Conservation (phyloP, 2,888 invertebrate genomes). For the Hirtodrosophila trivittata region DNA sequence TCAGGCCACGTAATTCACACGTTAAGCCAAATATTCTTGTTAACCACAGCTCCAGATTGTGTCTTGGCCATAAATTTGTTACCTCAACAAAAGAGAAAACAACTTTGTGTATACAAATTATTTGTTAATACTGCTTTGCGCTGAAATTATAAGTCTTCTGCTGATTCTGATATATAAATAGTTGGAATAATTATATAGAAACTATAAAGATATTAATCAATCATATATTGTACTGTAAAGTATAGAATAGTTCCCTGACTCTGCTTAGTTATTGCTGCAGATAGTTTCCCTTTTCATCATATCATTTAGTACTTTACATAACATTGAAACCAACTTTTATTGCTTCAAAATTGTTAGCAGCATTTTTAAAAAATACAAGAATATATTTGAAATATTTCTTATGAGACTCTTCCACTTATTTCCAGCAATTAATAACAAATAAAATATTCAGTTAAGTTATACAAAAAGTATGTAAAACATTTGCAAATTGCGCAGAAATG, state of each 20-base stretch:
- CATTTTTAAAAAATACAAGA: background rate
- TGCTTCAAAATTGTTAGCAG: background rate
- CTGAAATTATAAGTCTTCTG: no score
- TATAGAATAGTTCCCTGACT: no score
- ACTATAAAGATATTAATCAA: no score
- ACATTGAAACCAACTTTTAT: no score
- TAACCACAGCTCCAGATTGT: slow-evolving; percentile 35
- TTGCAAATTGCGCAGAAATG: slow-evolving; percentile 30
- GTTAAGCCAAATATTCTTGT: slow-evolving; percentile 71
- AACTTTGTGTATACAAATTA: no score
- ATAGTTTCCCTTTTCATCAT: no score
- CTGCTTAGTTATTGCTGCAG: no score
- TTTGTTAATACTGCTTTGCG: no score
- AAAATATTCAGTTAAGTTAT: slow-evolving; percentile 9
- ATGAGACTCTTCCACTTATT: background rate
- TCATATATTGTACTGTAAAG: no score
- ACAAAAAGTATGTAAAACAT: slow-evolving; percentile 17
- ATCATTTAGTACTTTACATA: no score
- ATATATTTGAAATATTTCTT: background rate
- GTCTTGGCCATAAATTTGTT: slow-evolving; percentile 25
- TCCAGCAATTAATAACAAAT: slow-evolving; percentile 51
- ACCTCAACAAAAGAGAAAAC: slow-evolving; percentile 14
- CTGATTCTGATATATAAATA: no score
- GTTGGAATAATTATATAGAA: no score
- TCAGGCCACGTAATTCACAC: slow-evolving; percentile 79